phyloP scores from a whole-genome alignment of 2,888 invertebrate species.

The Thereva nobilitata region DNA sequence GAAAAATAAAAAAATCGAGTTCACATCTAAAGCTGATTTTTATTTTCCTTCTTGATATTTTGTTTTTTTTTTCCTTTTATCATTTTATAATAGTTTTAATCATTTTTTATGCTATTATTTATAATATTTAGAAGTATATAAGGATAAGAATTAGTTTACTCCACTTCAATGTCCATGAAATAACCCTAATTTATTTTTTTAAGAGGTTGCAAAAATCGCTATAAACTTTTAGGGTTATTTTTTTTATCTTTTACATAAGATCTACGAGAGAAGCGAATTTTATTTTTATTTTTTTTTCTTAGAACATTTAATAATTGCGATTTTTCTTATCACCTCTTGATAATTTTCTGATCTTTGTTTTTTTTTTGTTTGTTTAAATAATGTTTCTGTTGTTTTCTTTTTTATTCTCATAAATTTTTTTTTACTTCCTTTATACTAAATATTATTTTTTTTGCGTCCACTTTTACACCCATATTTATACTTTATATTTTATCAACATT shows the following conservation, averaged over 20 bases:
- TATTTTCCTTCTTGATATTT: slow-evolving; percentile 25
- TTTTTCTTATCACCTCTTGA: slow-evolving; percentile 7
- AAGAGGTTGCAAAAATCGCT: slow-evolving; percentile 22
- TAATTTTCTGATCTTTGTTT: slow-evolving; percentile 20
- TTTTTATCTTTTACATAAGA: too few species aligned
- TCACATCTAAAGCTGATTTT: slow-evolving; percentile 34
- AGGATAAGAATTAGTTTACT: slow-evolving; percentile 31
- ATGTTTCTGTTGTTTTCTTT: slow-evolving; percentile 7
- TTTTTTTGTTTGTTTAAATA: slow-evolving; percentile 6
- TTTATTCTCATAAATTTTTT: slow-evolving; percentile 20
- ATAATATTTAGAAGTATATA: slow-evolving; percentile 30
- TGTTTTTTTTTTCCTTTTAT: slow-evolving; percentile 23
- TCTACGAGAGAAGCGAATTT: slow-evolving; percentile 9
- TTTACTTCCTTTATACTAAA: not conserved
- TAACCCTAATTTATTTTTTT: not conserved
- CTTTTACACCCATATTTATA: slow-evolving; percentile 7
- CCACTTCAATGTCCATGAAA: not conserved
- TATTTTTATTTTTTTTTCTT: not conserved
- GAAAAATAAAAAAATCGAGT: slow-evolving; percentile 1
- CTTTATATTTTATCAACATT: not conserved
- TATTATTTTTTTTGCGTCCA: not conserved
- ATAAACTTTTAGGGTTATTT: slow-evolving; percentile 24
- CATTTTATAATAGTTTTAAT: slow-evolving; percentile 30
- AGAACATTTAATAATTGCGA: slow-evolving; percentile 31
- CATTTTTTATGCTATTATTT: slow-evolving; percentile 25